A percentile compares a stretch with the other conserved stretches of the same genome.
Evolutionary conservation across 2,113 vertebrate species (phyloP).

Genomic region (Montifringilla adamsi): DNA sequence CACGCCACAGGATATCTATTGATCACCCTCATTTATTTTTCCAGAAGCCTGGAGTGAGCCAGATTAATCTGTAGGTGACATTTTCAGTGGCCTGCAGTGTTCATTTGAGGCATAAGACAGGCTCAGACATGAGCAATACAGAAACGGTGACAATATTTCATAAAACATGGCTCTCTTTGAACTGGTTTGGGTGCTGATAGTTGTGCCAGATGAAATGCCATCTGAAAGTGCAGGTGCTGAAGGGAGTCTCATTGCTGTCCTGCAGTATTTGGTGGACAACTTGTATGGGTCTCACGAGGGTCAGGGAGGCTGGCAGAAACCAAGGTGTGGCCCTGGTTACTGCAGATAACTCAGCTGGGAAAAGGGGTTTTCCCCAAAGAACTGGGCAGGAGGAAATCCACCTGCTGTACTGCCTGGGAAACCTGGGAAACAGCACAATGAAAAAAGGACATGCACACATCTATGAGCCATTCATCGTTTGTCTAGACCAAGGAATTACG

Average conservation of each 20-base stretch:
- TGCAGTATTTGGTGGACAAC: neutral
- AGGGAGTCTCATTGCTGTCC: neutral
- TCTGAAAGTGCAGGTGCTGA: neutral
- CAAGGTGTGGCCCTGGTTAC: neutral
- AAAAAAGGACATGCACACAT: neutral
- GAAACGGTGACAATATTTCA: neutral
- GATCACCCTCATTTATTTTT: neutral
- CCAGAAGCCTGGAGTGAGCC: neutral
- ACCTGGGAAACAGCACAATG: neutral
- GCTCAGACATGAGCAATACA: neutral
- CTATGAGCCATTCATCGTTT: neutral
- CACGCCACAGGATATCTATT: neutral
- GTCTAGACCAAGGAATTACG: neutral
- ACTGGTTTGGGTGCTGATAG: neutral
- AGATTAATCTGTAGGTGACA: conserved; percentile 9
- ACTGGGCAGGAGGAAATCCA: neutral
- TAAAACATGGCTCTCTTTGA: neutral
- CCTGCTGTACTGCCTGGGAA: neutral
- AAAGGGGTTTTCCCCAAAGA: neutral
- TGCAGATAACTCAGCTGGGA: neutral
- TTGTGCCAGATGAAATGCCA: neutral
- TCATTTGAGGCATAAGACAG: neutral
- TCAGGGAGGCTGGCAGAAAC: neutral
- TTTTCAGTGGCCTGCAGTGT: neutral
- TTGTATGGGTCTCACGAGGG: neutral